These are phyloP conservation scores for Camelus bactrianus DNA, from an alignment of 2,113 vertebrate species.

Conservation along the genomic window DNA sequence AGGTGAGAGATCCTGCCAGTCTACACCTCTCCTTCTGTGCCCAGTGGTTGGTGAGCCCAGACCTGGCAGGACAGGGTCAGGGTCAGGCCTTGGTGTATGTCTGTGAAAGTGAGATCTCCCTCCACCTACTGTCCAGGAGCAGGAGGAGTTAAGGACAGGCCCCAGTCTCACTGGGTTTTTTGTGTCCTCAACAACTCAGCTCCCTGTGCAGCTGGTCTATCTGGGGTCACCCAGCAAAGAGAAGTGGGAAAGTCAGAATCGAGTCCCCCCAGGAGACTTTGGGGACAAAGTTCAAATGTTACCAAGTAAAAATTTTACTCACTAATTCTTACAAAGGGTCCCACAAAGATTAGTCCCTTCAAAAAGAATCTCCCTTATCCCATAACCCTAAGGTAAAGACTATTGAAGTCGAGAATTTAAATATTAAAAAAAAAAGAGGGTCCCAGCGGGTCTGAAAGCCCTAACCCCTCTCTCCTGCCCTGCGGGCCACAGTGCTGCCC, in stretches of 20 bases:
- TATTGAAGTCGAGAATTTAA: background rate
- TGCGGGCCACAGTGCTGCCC: rapidly evolving
- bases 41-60: background rate
- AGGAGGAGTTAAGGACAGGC: background rate
- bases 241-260: background rate
- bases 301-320: background rate
- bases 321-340: background rate
- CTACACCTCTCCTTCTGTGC: background rate
- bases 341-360: background rate
- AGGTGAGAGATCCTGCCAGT: background rate
- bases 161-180: background rate
- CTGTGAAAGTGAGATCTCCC: too few species aligned
- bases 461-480: background rate
- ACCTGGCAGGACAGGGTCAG: background rate
- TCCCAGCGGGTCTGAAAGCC: background rate
- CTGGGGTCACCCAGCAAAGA: background rate
- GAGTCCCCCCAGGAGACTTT: background rate
- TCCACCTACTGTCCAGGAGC: background rate
- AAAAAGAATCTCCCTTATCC: background rate
- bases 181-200: background rate
- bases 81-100: background rate
- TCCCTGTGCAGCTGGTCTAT: background rate
- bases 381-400: background rate
- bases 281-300: background rate
- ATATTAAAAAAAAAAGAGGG: background rate